Conservation (phyloP, 2,113 vertebrate genomes). For the Strix aluco region DNA sequence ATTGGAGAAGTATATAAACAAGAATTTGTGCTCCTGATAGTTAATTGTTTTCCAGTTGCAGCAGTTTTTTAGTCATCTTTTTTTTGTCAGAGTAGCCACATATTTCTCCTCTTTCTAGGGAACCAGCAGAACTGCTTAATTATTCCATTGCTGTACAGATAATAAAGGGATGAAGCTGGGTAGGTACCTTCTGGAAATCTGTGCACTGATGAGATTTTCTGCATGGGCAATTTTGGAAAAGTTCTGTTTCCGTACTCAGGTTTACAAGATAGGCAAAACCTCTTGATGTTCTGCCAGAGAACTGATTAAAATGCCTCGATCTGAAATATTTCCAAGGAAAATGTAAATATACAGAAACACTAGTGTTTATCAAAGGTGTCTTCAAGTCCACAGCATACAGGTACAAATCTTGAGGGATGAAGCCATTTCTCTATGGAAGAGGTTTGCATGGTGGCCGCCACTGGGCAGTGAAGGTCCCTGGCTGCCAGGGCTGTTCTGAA, state of each 20-base stretch:
- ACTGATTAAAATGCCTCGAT: neutral
- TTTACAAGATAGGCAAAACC: neutral
- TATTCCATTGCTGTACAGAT: neutral
- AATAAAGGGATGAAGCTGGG: neutral
- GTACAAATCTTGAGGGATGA: neutral
- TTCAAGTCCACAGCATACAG: accelerated
- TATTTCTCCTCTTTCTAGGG: neutral
- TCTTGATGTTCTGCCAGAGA: neutral
- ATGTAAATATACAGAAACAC: neutral
- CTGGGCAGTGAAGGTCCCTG: accelerated
- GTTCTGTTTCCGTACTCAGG: neutral
- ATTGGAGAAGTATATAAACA: neutral
- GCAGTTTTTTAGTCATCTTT: neutral
- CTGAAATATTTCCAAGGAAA: neutral
- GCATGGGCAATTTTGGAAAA: neutral
- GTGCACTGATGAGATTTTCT: neutral
- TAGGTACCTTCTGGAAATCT: neutral
- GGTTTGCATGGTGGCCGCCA: no score
- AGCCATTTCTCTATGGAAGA: accelerated
- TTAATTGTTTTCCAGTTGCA: neutral
- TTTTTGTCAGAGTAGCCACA: neutral
- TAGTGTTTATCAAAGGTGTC: neutral
- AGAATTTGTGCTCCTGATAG: neutral
- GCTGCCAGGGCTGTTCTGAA: neutral
- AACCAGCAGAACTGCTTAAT: neutral